Base-by-base conservation (phyloP, 2,113 vertebrate genomes). In the Fregata magnificens region DNA sequence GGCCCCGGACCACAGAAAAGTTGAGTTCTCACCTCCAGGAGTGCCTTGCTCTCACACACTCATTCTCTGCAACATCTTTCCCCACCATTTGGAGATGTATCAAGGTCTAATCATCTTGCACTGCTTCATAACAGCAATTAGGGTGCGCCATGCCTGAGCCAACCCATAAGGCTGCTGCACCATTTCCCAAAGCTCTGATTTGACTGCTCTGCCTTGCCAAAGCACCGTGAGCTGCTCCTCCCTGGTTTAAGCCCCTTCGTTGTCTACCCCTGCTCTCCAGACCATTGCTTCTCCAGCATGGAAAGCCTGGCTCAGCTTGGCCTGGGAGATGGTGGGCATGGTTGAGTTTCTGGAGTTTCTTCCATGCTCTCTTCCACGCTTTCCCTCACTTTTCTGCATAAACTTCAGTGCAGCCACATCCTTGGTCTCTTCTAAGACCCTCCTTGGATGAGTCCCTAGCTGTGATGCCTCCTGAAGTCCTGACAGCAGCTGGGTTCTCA, bases 381-480 rank as follows among this genome's bases (percentile, higher is more conserved):
- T 52, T 12, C 7, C 34, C 32, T 73, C 40, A 7, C 32, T 86
- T 59, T 62, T 58, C 45, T 74, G 28, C 36, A 13, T 3, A 9
- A 58, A 13, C 34, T 19, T 66, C 70, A 36, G 42, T 22, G 47
- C 47, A 82, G 65, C 25, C 56, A 38, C 29, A 8, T 55, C n/a
- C 29, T 59, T 7, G 11, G 9, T 36, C 13, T 82, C 26, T 59
- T 47, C 31, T 50, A 42, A 6, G 10, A 40, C 19, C 28, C 16
- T 28, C 1, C 26, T 13, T 24, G n/a, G 19, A 8, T 12, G 13
- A 56, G 9, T 6, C 29, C 6, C 0, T 3, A 40, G 59, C 69
- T 74, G 28, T 5, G 93, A 7, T 13, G 11, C 11, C 31, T 40
- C 66, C 71, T 38, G 16, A 29, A 31, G 16, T 28, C 40, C 36